Evolutionary conservation across 2,113 vertebrate genomes (phyloP).

Genomic region (Lepus europaeus): DNA sequence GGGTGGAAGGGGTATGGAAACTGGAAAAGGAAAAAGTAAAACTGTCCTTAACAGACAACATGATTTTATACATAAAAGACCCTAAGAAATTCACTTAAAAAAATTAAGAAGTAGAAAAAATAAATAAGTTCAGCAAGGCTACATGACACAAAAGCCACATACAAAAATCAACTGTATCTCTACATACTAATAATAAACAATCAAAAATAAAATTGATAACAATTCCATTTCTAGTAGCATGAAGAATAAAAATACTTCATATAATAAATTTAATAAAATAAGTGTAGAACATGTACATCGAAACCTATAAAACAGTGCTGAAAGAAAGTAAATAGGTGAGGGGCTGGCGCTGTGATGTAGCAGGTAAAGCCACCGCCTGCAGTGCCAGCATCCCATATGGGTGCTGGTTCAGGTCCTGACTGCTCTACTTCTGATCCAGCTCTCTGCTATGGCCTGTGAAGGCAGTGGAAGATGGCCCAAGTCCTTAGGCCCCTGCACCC

Average conservation of each 20-base stretch:
- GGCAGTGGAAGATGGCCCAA: no score
- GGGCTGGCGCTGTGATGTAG: no score
- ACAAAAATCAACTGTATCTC: constrained; percentile 6
- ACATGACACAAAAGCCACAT: neutral
- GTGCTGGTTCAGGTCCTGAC: no score
- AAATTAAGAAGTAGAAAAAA: neutral
- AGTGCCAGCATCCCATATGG: no score
- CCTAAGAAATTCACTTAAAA: constrained; percentile 10
- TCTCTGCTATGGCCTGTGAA: no score
- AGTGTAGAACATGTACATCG: neutral
- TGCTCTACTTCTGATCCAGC: no score
- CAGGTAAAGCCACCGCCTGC: no score
- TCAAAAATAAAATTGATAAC: neutral
- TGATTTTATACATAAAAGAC: neutral
- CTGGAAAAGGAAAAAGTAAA: neutral
- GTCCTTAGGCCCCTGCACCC: no score
- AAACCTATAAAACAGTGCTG: constrained; percentile 8
- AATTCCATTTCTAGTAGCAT: neutral
- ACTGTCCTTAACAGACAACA: neutral
- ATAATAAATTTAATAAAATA: constrained; percentile 19
- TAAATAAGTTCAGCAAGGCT: neutral
- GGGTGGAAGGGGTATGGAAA: no score
- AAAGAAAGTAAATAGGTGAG: neutral
- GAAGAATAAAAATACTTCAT: neutral
- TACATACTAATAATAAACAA: neutral